These are phyloP conservation scores for Sturnira hondurensis DNA, from an alignment of 2,113 vertebrate species.

Conservation along the genomic window DNA sequence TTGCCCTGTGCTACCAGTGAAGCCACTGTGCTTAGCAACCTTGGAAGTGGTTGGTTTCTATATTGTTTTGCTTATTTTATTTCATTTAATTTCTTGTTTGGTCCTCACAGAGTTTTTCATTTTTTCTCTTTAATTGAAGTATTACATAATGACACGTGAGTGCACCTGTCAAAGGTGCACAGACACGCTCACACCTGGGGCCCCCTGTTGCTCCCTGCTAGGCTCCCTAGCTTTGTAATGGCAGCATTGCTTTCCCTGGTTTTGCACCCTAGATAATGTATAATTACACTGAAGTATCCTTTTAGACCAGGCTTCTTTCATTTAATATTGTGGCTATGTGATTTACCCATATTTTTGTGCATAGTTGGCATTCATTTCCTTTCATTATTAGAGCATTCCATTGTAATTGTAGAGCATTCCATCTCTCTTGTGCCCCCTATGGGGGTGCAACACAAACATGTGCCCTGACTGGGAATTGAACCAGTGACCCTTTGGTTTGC, in stretches of 20 bases:
- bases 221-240: not conserved
- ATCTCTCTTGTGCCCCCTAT: too few species aligned
- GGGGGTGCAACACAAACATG: too few species aligned
- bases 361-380: not conserved
- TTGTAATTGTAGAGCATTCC: too few species aligned
- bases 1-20: not conserved
- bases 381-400: not conserved
- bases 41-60: not conserved
- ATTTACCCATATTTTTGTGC: not conserved
- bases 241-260: not conserved
- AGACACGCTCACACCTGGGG: fast-evolving
- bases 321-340: not conserved
- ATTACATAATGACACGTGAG: fast-evolving
- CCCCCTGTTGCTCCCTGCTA: not conserved
- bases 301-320: not conserved
- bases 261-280: not conserved
- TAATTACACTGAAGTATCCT: not conserved
- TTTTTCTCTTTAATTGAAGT: not conserved
- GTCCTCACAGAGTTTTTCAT: not conserved
- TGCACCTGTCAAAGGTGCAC: not conserved
- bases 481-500: too few species aligned
- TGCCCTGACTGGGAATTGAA: too few species aligned
- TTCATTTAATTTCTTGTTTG: not conserved
- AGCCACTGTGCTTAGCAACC: not conserved
- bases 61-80: not conserved